These are phyloP conservation scores for Hypocryptadius cinnamomeus DNA, from an alignment of 2,113 vertebrate genomes.

Conservation along the genomic window DNA sequence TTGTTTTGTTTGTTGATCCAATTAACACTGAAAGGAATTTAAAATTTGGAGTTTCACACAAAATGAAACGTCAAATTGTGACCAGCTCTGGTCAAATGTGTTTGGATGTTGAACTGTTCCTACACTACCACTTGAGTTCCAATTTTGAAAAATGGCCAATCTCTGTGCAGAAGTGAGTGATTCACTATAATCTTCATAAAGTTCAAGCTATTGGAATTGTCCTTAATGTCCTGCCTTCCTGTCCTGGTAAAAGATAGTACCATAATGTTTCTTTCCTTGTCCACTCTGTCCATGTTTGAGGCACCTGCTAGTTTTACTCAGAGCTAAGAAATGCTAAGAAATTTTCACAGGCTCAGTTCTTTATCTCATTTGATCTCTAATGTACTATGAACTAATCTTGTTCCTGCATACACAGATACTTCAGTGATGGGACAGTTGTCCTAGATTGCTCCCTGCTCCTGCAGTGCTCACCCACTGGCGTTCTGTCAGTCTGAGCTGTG, in stretches of 20 bases:
- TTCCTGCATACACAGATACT: not conserved
- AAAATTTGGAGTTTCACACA: not conserved
- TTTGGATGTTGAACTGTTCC: not conserved
- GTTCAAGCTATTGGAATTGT: not conserved
- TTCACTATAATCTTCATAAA: not conserved
- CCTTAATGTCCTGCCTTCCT: not conserved
- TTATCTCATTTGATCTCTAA: not conserved
- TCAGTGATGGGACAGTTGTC: conserved; percentile 16
- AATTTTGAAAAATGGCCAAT: not conserved
- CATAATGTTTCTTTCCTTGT: not conserved
- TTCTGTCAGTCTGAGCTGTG: not conserved
- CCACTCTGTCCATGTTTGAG: not conserved
- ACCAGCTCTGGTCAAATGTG: not conserved
- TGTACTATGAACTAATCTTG: not conserved
- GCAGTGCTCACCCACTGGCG: not conserved
- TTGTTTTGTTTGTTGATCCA: not conserved
- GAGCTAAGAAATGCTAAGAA: not conserved
- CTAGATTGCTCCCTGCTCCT: conserved; percentile 21
- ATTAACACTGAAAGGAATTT: not conserved
- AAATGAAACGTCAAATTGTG: not conserved
- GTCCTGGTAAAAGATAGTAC: not conserved
- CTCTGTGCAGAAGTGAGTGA: not conserved
- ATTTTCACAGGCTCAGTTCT: not conserved
- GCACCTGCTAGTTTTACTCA: not conserved
- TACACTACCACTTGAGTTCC: not conserved